Conservation (phyloP, 2,113 vertebrate genomes). For the Callorhinus ursinus region DNA sequence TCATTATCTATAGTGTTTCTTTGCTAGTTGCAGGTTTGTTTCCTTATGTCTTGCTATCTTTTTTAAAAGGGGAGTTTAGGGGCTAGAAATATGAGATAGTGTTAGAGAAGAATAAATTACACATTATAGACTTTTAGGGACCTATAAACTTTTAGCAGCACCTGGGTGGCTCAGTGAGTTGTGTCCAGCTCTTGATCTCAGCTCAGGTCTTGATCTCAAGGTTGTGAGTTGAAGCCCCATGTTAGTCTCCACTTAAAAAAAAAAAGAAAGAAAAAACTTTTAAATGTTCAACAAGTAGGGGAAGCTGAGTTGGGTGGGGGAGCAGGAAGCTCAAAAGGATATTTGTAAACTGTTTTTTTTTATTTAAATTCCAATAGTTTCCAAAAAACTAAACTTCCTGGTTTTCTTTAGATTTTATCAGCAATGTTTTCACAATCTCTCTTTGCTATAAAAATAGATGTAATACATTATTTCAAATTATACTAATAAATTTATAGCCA, state of each 20-base stretch:
- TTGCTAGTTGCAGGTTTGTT: background rate
- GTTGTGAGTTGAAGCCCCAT: background rate
- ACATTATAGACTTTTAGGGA: background rate
- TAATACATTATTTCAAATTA: background rate
- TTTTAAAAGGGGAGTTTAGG: background rate
- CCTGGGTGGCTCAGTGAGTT: background rate
- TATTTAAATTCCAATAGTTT: background rate
- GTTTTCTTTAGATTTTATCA: constrained; percentile 46
- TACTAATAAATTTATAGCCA: constrained; percentile 18
- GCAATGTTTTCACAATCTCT: background rate
- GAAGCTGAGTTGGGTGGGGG: background rate
- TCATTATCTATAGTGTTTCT: background rate
- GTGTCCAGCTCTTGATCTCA: background rate
- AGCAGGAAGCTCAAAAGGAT: background rate
- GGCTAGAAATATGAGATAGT: background rate
- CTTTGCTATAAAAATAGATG: background rate
- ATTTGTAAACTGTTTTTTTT: background rate
- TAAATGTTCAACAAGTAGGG: background rate
- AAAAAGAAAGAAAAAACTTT: background rate
- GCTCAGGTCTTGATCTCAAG: background rate
- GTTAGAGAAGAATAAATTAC: background rate
- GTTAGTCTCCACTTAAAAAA: background rate
- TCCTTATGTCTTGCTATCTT: background rate
- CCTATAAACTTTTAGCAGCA: background rate
- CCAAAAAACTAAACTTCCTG: constrained; percentile 21